These are phyloP conservation scores for Falcunculus frontatus DNA, from an alignment of 2,113 vertebrate species.

Conservation along the genomic window DNA sequence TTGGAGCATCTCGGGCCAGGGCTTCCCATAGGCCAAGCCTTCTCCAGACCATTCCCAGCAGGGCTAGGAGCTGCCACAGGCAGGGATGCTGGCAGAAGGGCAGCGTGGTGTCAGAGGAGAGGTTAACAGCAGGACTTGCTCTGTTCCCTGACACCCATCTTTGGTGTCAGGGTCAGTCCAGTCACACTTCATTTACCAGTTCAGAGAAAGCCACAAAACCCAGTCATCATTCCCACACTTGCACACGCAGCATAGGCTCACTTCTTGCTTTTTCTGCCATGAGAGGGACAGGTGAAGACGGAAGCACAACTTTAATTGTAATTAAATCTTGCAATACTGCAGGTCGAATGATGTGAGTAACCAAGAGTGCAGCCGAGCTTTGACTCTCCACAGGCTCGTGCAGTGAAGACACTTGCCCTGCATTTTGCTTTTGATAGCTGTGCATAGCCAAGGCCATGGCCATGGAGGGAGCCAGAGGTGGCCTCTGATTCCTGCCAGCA, in stretches of 20 bases:
- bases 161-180: not conserved
- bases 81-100: not conserved
- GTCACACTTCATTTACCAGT: not conserved
- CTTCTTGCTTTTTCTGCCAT: not conserved
- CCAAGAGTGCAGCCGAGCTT: not conserved
- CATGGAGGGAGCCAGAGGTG: not conserved
- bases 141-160: not conserved
- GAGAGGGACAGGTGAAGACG: not conserved
- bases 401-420: not conserved
- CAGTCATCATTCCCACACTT: not conserved
- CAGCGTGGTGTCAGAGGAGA: not conserved
- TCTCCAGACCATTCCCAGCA: not conserved
- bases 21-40: accelerated
- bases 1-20: accelerated
- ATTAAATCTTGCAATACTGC: not conserved
- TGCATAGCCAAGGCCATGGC: not conserved
- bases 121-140: not conserved
- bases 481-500: not conserved
- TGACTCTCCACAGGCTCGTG: accelerated
- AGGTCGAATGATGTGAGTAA: accelerated
- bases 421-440: not conserved
- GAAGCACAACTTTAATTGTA: not conserved
- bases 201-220: not conserved
- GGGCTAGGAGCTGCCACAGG: not conserved
- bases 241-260: not conserved